Conservation (phyloP, 2,888 invertebrate genomes). For the Crioceris asparagi region DNA sequence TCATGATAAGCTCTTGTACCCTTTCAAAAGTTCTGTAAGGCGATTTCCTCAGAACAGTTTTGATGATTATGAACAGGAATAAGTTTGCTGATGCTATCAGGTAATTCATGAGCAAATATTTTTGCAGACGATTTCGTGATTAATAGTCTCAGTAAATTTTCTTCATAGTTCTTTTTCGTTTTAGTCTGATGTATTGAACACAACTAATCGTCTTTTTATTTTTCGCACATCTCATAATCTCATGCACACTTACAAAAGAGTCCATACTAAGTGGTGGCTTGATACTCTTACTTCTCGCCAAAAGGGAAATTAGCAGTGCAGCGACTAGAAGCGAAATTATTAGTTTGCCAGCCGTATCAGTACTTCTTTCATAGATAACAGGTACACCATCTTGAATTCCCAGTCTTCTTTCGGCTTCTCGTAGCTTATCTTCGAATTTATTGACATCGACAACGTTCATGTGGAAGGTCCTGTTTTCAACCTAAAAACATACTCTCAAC, state of each 20-base stretch:
- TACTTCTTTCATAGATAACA: constrained; percentile 72
- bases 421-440: constrained; percentile 81
- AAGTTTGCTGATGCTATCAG: too few relatives aligned
- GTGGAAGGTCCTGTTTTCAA: constrained; percentile 58
- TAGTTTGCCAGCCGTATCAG: constrained; percentile 60
- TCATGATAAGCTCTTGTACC: too few relatives aligned
- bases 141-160: too few relatives aligned
- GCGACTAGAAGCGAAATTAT: constrained; percentile 59
- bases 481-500: constrained; percentile 33
- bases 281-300: constrained; percentile 56
- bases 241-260: constrained; percentile 67
- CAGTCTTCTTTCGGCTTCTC: constrained; percentile 69
- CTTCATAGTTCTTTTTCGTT: too few relatives aligned
- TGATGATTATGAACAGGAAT: too few relatives aligned
- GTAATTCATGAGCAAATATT: too few relatives aligned
- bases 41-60: too few relatives aligned
- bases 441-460: constrained; percentile 79
- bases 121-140: too few relatives aligned
- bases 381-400: constrained; percentile 76
- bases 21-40: too few relatives aligned
- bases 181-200: too few relatives aligned
- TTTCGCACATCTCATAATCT: background rate
- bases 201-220: too few relatives aligned
- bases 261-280: constrained; percentile 63
- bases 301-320: constrained; percentile 54